Evolutionary conservation across 2,888 invertebrate species (phyloP).

Genomic region (Scaptomyza flava): DNA sequence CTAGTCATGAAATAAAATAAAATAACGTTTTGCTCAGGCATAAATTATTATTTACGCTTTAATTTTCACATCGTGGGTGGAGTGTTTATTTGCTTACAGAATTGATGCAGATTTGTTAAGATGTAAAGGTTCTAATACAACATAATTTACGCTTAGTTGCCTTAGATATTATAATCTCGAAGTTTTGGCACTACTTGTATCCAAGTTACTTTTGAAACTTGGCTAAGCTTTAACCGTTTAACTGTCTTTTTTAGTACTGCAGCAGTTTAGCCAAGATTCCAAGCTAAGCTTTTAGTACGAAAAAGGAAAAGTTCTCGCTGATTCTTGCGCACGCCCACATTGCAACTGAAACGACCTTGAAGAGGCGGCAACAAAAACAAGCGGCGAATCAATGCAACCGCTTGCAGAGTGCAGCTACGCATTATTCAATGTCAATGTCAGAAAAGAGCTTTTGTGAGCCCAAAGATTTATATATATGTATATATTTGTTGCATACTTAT

Average conservation of each 20-base stretch:
- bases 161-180: too few species aligned
- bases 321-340: constrained; percentile 11
- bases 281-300: constrained; percentile 9
- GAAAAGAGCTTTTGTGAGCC: constrained; percentile 41
- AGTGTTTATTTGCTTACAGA: too few species aligned
- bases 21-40: too few species aligned
- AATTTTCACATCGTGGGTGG: not conserved
- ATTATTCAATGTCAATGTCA: constrained; percentile 72
- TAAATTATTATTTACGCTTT: constrained; percentile 24
- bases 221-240: constrained; percentile 4
- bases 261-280: not conserved
- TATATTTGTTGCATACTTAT: constrained; percentile 51
- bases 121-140: too few species aligned
- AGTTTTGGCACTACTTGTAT: not conserved
- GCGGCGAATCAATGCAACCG: constrained; percentile 61
- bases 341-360: constrained; percentile 62
- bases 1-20: constrained; percentile 23
- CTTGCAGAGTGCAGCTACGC: constrained; percentile 24
- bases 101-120: not conserved
- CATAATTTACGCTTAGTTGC: too few species aligned
- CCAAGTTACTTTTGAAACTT: constrained; percentile 6
- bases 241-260: constrained; percentile 28
- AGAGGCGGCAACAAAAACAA: constrained; percentile 1
- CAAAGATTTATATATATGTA: not conserved
- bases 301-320: constrained; percentile 31